These are phyloP conservation scores for Sussaba pulchella DNA, from an alignment of 2,888 invertebrate genomes.

Conservation along the genomic window DNA sequence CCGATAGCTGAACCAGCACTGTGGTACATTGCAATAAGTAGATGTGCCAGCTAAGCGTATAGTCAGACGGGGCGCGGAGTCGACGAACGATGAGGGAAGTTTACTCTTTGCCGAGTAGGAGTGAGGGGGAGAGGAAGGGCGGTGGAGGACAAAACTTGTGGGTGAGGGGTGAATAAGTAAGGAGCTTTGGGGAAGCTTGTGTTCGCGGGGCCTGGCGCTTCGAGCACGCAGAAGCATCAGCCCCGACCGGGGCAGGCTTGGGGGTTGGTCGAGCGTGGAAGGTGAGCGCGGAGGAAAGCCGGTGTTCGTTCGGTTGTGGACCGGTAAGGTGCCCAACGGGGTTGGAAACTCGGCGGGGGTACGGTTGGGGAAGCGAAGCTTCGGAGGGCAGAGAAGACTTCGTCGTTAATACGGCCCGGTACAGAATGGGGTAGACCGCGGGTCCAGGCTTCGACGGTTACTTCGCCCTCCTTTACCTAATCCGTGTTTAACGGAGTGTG, in stretches of 20 bases:
- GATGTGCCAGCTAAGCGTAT: constrained; percentile 48
- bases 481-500: constrained; percentile 67
- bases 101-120: constrained; percentile 1
- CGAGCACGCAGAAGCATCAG: constrained; percentile 41
- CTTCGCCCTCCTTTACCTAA: constrained; percentile 63
- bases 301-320: constrained; percentile 28
- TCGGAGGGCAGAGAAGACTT: constrained; percentile 41
- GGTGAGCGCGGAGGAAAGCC: constrained; percentile 54
- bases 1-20: neutral
- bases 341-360: constrained; percentile 30
- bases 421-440: constrained; percentile 60
- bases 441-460: constrained; percentile 56
- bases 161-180: constrained; percentile 47
- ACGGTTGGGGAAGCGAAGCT: constrained; percentile 8
- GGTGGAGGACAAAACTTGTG: constrained; percentile 1
- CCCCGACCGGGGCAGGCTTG: constrained; percentile 35
- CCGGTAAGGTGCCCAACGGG: constrained; percentile 33
- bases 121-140: neutral
- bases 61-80: constrained; percentile 36
- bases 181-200: constrained; percentile 43
- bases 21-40: neutral
- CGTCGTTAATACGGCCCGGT: constrained; percentile 59
- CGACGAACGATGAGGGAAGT: constrained; percentile 33
- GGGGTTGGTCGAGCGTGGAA: constrained; percentile 65
- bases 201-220: constrained; percentile 25